phyloP scores from a whole-genome alignment of 2,113 vertebrate species.

The Clupea harengus region DNA sequence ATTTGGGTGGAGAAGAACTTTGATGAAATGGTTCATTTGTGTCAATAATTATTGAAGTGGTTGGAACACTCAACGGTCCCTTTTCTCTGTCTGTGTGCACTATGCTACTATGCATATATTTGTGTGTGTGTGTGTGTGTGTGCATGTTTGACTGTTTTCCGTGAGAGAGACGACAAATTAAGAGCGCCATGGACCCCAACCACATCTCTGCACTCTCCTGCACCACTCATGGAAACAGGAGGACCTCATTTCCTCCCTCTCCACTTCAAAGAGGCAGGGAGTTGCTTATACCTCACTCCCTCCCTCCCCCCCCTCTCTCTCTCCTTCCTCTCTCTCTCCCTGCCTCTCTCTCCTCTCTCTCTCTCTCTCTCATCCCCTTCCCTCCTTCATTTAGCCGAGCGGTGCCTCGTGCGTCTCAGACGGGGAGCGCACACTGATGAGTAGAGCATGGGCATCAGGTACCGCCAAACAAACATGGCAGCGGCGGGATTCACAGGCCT shows the following conservation, averaged over 20 bases:
- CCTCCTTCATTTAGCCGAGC: too few relatives aligned
- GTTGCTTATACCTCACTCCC: background rate
- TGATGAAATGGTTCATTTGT: background rate
- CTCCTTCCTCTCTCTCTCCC: background rate
- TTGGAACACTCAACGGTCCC: background rate
- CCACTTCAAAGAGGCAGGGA: slow-evolving; percentile 7
- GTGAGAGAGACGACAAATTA: background rate
- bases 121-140: too few relatives aligned
- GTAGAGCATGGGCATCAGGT: too few relatives aligned
- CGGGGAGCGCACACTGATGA: too few relatives aligned
- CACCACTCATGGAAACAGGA: background rate
- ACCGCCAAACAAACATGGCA: background rate
- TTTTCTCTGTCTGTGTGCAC: background rate
- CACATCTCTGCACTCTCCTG: background rate
- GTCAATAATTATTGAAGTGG: background rate
- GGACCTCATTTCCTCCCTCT: background rate
- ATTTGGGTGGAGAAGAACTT: slow-evolving; percentile 12
- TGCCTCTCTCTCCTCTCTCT: too few relatives aligned
- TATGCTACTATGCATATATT: background rate
- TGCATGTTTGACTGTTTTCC: too few relatives aligned
- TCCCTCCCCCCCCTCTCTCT: background rate
- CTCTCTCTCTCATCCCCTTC: background rate
- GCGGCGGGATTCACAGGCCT: background rate
- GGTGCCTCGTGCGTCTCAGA: too few relatives aligned
- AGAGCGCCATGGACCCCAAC: background rate